These are phyloP conservation scores for Leptinotarsa juncta DNA, from an alignment of 2,888 invertebrate genomes.

Conservation along the genomic window DNA sequence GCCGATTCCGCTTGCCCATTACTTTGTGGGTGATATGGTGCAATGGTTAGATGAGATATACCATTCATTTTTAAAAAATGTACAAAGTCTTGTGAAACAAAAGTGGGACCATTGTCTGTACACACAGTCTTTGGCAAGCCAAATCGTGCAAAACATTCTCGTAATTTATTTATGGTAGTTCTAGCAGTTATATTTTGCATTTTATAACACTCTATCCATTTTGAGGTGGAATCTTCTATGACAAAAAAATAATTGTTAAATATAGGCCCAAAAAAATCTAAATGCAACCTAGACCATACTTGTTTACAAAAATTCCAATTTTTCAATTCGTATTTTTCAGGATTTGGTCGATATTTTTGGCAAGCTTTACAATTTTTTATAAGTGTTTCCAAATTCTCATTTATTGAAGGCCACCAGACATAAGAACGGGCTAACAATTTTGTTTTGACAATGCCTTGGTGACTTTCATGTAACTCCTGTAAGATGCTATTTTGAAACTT, in stretches of 20 bases:
- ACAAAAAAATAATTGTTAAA: conserved; percentile 38
- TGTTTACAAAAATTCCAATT: conserved; percentile 42
- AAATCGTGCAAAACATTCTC: conserved; percentile 39
- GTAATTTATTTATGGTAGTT: conserved; percentile 38
- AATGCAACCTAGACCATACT: conserved; percentile 46
- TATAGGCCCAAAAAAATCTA: conserved; percentile 46
- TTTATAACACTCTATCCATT: conserved; percentile 46
- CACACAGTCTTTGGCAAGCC: conserved; percentile 44
- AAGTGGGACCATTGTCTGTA: conserved; percentile 44
- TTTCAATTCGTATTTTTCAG: conserved; percentile 29
- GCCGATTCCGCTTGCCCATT: conserved; percentile 28
- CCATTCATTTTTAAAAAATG: conserved; percentile 22
- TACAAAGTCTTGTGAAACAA: conserved; percentile 34
- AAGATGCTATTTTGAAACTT: conserved; percentile 39
- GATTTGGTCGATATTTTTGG: conserved; percentile 13
- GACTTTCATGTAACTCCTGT: conserved; percentile 42
- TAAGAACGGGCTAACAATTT: conserved; percentile 49
- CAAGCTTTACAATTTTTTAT: conserved; percentile 13
- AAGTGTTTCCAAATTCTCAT: conserved; percentile 47
- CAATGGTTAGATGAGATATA: conserved; percentile 46
- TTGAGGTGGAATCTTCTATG: conserved; percentile 43
- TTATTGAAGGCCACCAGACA: conserved; percentile 50
- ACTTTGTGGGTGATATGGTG: conserved; percentile 41
- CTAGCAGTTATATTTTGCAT: conserved; percentile 35
- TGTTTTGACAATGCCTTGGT: conserved; percentile 51